phyloP scores from a whole-genome alignment of 2,888 invertebrate genomes.

The Diarsia rubi region DNA sequence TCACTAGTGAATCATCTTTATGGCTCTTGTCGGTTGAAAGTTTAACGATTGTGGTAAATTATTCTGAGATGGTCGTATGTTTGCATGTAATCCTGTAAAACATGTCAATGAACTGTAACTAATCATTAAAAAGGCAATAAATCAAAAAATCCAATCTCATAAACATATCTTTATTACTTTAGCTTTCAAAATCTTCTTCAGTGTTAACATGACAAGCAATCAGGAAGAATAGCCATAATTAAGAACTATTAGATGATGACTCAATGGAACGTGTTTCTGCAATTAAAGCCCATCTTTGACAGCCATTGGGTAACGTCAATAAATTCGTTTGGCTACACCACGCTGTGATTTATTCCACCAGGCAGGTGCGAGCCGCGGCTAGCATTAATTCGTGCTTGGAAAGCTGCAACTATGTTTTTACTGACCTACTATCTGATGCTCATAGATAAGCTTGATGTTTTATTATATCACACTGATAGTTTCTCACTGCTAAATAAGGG shows the following conservation, averaged over 20 bases:
- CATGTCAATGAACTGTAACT: not conserved
- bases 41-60: not conserved
- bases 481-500: not conserved
- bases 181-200: not conserved
- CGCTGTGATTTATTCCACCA: slow-evolving; percentile 61
- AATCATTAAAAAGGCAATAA: not conserved
- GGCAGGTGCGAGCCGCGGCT: slow-evolving; percentile 54
- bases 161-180: not conserved
- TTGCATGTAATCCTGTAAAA: not conserved
- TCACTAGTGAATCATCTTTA: not conserved
- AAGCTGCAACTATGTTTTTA: slow-evolving; percentile 64
- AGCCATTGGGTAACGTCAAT: slow-evolving; percentile 49
- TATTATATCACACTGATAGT: slow-evolving; percentile 25
- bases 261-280: slow-evolving; percentile 33
- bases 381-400: slow-evolving; percentile 70
- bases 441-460: slow-evolving; percentile 26
- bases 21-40: not conserved
- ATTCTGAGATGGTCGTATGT: not conserved
- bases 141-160: not conserved
- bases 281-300: slow-evolving; percentile 44
- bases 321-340: slow-evolving; percentile 35
- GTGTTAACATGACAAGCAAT: not conserved
- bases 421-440: slow-evolving; percentile 58
- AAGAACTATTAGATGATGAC: slow-evolving; percentile 21
- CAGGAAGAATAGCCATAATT: slow-evolving; percentile 8